Conservation (phyloP, 2,888 invertebrate species). For the Rotaria macrura region DNA sequence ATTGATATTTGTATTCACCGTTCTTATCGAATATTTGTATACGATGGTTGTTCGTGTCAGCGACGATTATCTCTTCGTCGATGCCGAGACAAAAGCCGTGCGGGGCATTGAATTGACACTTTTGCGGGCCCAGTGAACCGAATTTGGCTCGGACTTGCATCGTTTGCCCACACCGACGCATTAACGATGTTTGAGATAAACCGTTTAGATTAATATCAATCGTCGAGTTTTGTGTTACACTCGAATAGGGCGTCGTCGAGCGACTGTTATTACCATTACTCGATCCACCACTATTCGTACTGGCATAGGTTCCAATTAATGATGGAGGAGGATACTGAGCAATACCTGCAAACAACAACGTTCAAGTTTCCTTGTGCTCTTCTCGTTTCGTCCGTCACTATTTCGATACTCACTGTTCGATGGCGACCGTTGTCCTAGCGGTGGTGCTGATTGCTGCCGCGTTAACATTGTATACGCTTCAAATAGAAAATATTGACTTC, state of each 20-base stretch:
- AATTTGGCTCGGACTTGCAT: constrained; percentile 58
- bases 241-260: not conserved
- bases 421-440: not conserved
- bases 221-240: not conserved
- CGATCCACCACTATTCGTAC: not conserved
- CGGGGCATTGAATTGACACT: constrained; percentile 88
- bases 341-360: not conserved
- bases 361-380: no score
- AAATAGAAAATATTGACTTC: not conserved
- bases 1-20: constrained; percentile 81
- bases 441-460: not conserved
- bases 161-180: not conserved
- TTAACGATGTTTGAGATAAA: not conserved
- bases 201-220: not conserved
- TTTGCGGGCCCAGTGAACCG: constrained; percentile 79
- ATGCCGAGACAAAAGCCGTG: constrained; percentile 89
- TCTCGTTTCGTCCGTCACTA: no score
- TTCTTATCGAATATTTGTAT: constrained; percentile 86
- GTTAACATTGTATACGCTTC: not conserved
- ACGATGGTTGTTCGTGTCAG: constrained; percentile 86
- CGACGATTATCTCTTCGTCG: constrained; percentile 88
- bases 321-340: not conserved
- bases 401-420: not conserved
- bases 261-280: not conserved
- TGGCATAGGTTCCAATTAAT: not conserved